phyloP scores from a whole-genome alignment of 2,797 vertebrate species.

The Cossypha polioptera region DNA sequence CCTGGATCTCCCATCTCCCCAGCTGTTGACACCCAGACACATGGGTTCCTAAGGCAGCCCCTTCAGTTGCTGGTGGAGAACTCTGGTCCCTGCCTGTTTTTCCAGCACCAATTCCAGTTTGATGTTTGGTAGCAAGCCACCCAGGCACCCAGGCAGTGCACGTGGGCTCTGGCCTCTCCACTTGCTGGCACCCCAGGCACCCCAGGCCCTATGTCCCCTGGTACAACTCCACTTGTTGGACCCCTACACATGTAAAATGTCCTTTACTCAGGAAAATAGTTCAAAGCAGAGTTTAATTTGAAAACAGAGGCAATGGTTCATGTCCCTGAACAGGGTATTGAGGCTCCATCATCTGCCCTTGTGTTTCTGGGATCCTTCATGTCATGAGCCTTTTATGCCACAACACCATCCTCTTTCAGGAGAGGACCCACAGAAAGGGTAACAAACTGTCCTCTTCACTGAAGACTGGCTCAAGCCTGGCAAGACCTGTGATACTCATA shows the following conservation, averaged over 20 bases:
- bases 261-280: background rate
- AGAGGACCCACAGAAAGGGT: background rate
- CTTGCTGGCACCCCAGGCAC: background rate
- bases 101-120: background rate
- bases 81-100: background rate
- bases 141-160: background rate
- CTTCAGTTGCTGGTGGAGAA: background rate
- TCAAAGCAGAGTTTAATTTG: background rate
- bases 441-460: background rate
- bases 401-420: background rate
- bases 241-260: background rate
- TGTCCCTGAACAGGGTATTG: background rate
- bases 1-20: background rate
- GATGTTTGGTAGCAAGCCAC: background rate
- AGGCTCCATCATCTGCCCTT: accelerated
- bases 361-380: background rate
- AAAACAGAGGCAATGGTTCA: background rate
- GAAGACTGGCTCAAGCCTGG: background rate
- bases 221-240: background rate
- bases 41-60: background rate
- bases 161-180: background rate
- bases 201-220: accelerated
- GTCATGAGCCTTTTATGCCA: background rate
- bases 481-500: background rate
- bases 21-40: accelerated